Percentiles rank a stretch among this genome's conserved stretches.
phyloP scores from a whole-genome alignment of 2,888 invertebrate species.

The Cactoblastis cactorum region DNA sequence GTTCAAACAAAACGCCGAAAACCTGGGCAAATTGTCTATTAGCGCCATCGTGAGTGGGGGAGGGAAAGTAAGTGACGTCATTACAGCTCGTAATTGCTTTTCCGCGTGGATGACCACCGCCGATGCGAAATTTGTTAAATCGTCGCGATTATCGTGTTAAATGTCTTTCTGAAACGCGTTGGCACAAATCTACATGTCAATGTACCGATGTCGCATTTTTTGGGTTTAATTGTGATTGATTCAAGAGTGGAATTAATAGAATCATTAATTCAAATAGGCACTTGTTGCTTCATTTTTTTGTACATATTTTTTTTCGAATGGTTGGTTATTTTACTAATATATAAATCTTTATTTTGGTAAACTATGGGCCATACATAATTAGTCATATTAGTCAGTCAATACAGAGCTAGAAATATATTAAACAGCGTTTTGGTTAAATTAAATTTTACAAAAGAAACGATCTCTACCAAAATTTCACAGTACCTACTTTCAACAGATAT shows the following conservation, averaged over 20 bases:
- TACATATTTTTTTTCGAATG: too few relatives aligned
- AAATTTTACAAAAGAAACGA: too few relatives aligned
- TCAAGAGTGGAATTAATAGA: neutral
- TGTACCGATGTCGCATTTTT: slow-evolving; percentile 3
- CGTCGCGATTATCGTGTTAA: slow-evolving; percentile 70
- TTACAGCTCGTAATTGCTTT: slow-evolving; percentile 76
- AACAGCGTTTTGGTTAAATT: too few relatives aligned
- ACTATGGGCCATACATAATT: too few relatives aligned
- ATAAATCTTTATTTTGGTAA: too few relatives aligned
- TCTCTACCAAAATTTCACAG: too few relatives aligned
- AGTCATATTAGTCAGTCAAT: too few relatives aligned
- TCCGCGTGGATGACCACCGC: slow-evolving; percentile 70
- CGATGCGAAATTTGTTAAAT: slow-evolving; percentile 70
- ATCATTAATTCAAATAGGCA: too few relatives aligned
- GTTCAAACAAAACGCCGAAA: slow-evolving; percentile 46
- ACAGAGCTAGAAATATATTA: too few relatives aligned
- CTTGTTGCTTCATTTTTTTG: too few relatives aligned
- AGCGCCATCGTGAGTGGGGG: slow-evolving; percentile 42
- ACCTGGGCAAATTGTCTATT: slow-evolving; percentile 72
- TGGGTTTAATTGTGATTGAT: slow-evolving; percentile 6
- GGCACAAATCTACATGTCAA: slow-evolving; percentile 27
- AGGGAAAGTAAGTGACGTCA: slow-evolving; percentile 70
- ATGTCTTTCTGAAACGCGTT: slow-evolving; percentile 64
- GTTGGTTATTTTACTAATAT: too few relatives aligned
- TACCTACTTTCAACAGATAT: too few relatives aligned